phyloP scores from a whole-genome alignment of 2,113 vertebrate species.

The Leptobrachium ailaonicum region DNA sequence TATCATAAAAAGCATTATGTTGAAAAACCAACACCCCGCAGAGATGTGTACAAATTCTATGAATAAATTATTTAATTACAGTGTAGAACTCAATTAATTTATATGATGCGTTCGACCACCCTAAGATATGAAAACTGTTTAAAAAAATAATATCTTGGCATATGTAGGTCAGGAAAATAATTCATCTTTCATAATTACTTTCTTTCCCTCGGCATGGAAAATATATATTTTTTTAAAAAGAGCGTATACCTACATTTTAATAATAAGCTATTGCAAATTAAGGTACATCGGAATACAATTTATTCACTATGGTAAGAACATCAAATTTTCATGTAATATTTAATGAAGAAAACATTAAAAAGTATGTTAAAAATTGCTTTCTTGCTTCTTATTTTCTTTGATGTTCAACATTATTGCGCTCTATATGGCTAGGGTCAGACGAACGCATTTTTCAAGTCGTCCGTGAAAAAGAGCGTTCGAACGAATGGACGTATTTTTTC shows the following conservation, averaged over 20 bases:
- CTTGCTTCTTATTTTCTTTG: slow-evolving; percentile 14
- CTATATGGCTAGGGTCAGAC: neutral
- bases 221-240: slow-evolving; percentile 7
- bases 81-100: slow-evolving; percentile 50
- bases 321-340: slow-evolving; percentile 1
- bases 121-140: slow-evolving; percentile 42
- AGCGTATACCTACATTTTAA: slow-evolving; percentile 26
- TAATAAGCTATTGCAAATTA: slow-evolving; percentile 39
- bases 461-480: too few relatives aligned
- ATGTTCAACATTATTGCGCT: slow-evolving; percentile 1
- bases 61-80: slow-evolving; percentile 52
- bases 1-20: slow-evolving; percentile 47
- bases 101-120: slow-evolving; percentile 42
- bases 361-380: neutral
- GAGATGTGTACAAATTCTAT: slow-evolving; percentile 51
- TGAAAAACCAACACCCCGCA: slow-evolving; percentile 47
- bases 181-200: slow-evolving; percentile 44
- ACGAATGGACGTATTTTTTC: too few relatives aligned
- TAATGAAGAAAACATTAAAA: neutral
- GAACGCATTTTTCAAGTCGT: too few relatives aligned
- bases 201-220: slow-evolving; percentile 26
- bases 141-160: slow-evolving; percentile 29
- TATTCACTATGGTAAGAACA: neutral
- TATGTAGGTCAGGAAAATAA: slow-evolving; percentile 48
- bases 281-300: slow-evolving; percentile 20